Percentiles rank a stretch among this genome's conserved stretches.
Evolutionary conservation across 1,140 invertebrate genomes (phyloP).

Genomic region (Pseudomyrmex gracilis): DNA sequence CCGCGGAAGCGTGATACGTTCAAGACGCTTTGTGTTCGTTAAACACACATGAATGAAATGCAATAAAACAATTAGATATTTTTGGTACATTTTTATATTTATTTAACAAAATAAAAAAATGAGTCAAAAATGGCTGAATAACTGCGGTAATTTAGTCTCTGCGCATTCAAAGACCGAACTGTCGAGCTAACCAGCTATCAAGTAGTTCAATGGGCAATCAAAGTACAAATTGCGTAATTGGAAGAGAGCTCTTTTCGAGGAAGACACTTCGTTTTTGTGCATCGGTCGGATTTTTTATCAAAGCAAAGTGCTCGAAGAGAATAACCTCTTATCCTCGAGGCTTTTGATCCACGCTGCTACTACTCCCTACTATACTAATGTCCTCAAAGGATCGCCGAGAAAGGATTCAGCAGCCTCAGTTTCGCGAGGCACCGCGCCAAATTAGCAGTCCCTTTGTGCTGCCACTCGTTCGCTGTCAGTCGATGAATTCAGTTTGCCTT

Average conservation of each 20-base stretch:
- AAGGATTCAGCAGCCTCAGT: slow-evolving; percentile 27
- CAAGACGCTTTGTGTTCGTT: slow-evolving; percentile 27
- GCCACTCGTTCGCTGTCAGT: slow-evolving; percentile 72
- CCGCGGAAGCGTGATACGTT: slow-evolving; percentile 31
- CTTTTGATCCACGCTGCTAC: slow-evolving; percentile 60
- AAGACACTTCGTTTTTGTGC: slow-evolving; percentile 47
- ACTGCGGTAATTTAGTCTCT: slow-evolving; percentile 4
- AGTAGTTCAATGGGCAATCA: slow-evolving; percentile 49
- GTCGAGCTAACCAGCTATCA: slow-evolving; percentile 14
- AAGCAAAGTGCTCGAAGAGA: slow-evolving; percentile 28
- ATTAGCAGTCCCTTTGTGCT: slow-evolving; percentile 75
- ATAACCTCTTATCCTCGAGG: slow-evolving; percentile 24
- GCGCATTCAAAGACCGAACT: slow-evolving; percentile 1
- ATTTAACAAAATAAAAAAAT: background rate
- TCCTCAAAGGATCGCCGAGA: slow-evolving; percentile 14
- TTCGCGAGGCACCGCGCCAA: slow-evolving; percentile 60
- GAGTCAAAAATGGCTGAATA: background rate
- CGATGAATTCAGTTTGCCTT: slow-evolving; percentile 71
- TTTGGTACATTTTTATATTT: background rate
- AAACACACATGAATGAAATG: slow-evolving; percentile 19
- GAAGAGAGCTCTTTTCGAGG: slow-evolving; percentile 20
- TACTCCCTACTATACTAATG: background rate
- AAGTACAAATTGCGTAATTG: slow-evolving; percentile 57
- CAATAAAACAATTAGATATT: background rate
- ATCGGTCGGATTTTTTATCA: slow-evolving; percentile 58